Evolutionary conservation across 2,888 invertebrate species (phyloP).

Genomic region (Chloroclystis v-ata): DNA sequence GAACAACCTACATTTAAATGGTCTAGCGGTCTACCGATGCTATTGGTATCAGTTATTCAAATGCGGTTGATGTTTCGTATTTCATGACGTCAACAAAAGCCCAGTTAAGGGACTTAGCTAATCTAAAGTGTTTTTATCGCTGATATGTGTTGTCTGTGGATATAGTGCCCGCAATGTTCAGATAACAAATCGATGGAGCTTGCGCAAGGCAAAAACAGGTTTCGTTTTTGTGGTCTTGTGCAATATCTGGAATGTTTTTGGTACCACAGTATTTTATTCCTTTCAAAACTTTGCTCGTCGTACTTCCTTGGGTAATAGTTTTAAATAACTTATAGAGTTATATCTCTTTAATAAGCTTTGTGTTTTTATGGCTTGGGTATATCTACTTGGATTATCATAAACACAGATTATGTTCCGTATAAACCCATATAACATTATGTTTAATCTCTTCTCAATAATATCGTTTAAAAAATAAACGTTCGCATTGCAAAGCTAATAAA

Average conservation of each 20-base stretch:
- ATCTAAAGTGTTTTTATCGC: constrained; percentile 62
- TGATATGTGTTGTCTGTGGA: constrained; percentile 47
- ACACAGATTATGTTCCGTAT: too few species aligned
- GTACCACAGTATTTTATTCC: not conserved
- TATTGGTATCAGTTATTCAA: constrained; percentile 23
- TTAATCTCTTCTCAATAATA: too few species aligned
- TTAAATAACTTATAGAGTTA: too few species aligned
- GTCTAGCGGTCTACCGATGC: constrained; percentile 22
- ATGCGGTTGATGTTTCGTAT: constrained; percentile 33
- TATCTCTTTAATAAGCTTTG: too few species aligned
- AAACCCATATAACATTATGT: too few species aligned
- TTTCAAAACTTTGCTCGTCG: not conserved
- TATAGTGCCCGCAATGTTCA: constrained; percentile 42
- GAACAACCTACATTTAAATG: constrained; percentile 12
- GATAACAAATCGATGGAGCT: constrained; percentile 34
- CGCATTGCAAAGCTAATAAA: too few species aligned
- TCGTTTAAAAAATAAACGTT: too few species aligned
- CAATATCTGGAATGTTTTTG: not conserved
- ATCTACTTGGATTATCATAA: too few species aligned
- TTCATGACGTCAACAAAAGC: constrained; percentile 44
- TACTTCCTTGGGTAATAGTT: not conserved
- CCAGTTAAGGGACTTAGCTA: constrained; percentile 21
- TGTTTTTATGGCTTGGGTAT: too few species aligned
- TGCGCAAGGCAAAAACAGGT: constrained; percentile 3
- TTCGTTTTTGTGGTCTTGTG: constrained; percentile 1